These are phyloP conservation scores for Pomacea canaliculata DNA, from an alignment of 2,888 invertebrate genomes.

Conservation along the genomic window DNA sequence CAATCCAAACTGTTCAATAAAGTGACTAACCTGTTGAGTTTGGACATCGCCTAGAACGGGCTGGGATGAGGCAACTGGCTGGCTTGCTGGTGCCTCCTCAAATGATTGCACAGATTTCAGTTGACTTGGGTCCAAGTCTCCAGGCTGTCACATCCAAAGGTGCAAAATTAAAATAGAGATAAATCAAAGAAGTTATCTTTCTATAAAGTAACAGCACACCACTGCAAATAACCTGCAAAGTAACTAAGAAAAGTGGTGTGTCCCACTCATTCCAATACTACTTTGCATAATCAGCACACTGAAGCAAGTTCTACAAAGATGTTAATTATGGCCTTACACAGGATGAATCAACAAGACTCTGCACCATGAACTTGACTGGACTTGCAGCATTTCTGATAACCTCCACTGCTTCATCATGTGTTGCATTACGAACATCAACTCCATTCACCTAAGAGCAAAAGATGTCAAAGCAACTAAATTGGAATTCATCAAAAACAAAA, in stretches of 20 bases:
- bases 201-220: too few relatives aligned
- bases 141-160: conserved; percentile 44
- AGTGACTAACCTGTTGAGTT: conserved; percentile 10
- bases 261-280: too few relatives aligned
- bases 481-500: neutral
- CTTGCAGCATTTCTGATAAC: conserved; percentile 91
- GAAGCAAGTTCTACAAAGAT: neutral
- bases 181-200: too few relatives aligned
- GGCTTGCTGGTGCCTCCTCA: conserved; percentile 73
- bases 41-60: conserved; percentile 1
- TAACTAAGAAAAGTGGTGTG: too few relatives aligned
- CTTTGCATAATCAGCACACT: neutral
- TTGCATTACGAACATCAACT: conserved; percentile 87
- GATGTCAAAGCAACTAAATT: neutral
- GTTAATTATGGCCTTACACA: conserved; percentile 46
- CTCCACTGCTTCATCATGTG: conserved; percentile 94
- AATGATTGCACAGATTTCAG: conserved; percentile 69
- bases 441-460: conserved; percentile 80
- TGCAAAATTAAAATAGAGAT: too few relatives aligned
- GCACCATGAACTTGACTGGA: conserved; percentile 90
- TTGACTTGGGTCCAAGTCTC: conserved; percentile 52
- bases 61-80: neutral
- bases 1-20: too few relatives aligned
- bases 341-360: conserved; percentile 75
- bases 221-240: too few relatives aligned